A percentile compares a stretch with the other conserved stretches of the same genome.
phyloP scores from a whole-genome alignment of 2,113 vertebrate species.

The Tretioscincus oriximinensis region DNA sequence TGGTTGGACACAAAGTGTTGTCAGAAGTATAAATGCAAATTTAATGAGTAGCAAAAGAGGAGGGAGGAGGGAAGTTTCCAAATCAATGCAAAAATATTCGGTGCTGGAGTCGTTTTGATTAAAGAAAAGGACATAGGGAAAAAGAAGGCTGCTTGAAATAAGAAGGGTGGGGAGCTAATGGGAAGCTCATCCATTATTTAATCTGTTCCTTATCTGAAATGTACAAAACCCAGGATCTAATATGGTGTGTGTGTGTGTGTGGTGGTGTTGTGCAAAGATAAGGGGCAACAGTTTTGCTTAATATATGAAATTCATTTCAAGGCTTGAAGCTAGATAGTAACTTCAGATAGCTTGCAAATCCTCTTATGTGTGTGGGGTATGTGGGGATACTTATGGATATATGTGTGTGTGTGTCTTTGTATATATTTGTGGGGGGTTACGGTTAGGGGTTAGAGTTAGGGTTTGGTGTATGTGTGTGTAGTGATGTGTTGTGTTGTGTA shows the following conservation, averaged over 20 bases:
- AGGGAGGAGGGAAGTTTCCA: slow-evolving; percentile 36
- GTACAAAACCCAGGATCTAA: slow-evolving; percentile 76
- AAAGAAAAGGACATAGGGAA: slow-evolving; percentile 40
- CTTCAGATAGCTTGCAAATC: slow-evolving; percentile 62
- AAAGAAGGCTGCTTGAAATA: slow-evolving; percentile 69
- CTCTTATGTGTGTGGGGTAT: slow-evolving; percentile 8
- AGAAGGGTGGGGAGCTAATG: slow-evolving; percentile 72
- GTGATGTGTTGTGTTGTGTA: too few relatives aligned
- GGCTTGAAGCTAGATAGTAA: slow-evolving; percentile 75
- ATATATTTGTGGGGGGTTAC: slow-evolving; percentile 55
- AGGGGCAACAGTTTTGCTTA: slow-evolving; percentile 70
- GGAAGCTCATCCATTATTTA: slow-evolving; percentile 83
- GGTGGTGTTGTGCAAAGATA: slow-evolving; percentile 70
- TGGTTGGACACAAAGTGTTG: slow-evolving; percentile 38
- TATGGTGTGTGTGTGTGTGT: slow-evolving; percentile 66
- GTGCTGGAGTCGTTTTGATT: slow-evolving; percentile 68
- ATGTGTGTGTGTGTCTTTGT: slow-evolving; percentile 31
- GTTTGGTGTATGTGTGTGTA: too few relatives aligned
- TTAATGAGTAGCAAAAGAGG: slow-evolving; percentile 42
- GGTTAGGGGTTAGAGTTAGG: too few relatives aligned
- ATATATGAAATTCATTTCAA: slow-evolving; percentile 72
- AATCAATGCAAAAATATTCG: slow-evolving; percentile 78
- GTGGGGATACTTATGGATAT: background rate
- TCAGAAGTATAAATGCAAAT: slow-evolving; percentile 66
- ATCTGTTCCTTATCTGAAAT: slow-evolving; percentile 75